Conservation (phyloP, 2,113 vertebrate species). For the Ceyx melanurus region DNA sequence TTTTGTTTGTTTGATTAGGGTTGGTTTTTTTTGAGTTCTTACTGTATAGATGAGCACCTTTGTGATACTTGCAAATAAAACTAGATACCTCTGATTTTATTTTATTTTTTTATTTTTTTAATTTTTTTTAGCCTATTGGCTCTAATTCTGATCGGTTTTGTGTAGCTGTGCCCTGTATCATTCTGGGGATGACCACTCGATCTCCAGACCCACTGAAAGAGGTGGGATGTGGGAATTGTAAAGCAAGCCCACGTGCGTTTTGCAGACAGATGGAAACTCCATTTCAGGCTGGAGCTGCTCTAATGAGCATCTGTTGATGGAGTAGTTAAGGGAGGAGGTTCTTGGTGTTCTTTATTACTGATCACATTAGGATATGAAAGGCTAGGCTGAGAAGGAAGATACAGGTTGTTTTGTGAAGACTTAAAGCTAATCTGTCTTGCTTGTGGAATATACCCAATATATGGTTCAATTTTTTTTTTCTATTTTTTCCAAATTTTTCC, state of each 20-base stretch:
- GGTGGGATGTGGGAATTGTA: conserved; percentile 47
- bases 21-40: background rate
- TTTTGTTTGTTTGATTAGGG: no score
- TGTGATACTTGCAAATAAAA: background rate
- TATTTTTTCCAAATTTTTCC: background rate
- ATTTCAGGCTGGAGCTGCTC: conserved; percentile 26
- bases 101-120: background rate
- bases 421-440: background rate
- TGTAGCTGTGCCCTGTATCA: background rate
- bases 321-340: background rate
- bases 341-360: background rate
- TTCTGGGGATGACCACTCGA: background rate
- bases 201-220: background rate
- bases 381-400: background rate
- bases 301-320: conserved; percentile 67
- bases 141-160: background rate
- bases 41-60: background rate
- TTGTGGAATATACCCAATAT: background rate
- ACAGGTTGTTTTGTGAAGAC: background rate
- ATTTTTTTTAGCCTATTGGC: background rate
- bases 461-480: background rate
- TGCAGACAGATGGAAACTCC: conserved; percentile 49
- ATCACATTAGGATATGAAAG: background rate
- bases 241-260: background rate
- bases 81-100: background rate